Base-by-base conservation (phyloP, 2,888 invertebrate species). In the Cryptus viduatorius region DNA sequence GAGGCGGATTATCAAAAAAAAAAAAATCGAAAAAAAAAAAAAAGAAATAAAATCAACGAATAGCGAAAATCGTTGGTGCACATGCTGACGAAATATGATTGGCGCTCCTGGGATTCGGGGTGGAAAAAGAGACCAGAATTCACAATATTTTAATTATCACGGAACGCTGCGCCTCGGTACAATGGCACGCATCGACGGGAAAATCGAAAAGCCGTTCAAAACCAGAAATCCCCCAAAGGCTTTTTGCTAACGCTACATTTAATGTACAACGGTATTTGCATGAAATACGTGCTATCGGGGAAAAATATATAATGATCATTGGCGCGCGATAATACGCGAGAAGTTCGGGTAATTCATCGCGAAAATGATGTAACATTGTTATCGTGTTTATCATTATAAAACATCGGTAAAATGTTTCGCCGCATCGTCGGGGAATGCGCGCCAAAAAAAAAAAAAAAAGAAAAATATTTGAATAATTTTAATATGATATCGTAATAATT, bases 401-500 rank as follows among this genome's bases (percentile, higher is more conserved):
- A 37, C 7, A 37, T 37, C 37, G 37, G 37, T 7, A 8, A 1
- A 37, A 2, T 8, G 37, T 5, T 4, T 37, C 37, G 37, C 0
- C 4, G 0, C 37, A 37, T 7, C 37, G 37, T 4, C 37, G 37
- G 37, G 37, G 37, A 37, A 37, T 37, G 37, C 1, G 37, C 0
- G 37, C 0, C 37, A 37, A 37, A 37, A 37, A 37, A 37, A 37
- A 5, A 37, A 5, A 37, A 37, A 37, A 37, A 37, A 37, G 7
- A 37, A 5, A 37, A 5, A 37, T 7, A 37, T 37, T 37, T 7
- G 37, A 8, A 7, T 8, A 37, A 37, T 37, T 37, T 56, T 46
- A 61, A 29, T 69, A 7, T 48, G 14, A 50, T 76, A 76, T 31
- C n/a, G 67, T 68, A 37, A 80, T 73, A 24, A 19, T 42, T 56